Evolutionary conservation across 1,140 invertebrate species (phyloP).

Genomic region (Diuraphis noxia): DNA sequence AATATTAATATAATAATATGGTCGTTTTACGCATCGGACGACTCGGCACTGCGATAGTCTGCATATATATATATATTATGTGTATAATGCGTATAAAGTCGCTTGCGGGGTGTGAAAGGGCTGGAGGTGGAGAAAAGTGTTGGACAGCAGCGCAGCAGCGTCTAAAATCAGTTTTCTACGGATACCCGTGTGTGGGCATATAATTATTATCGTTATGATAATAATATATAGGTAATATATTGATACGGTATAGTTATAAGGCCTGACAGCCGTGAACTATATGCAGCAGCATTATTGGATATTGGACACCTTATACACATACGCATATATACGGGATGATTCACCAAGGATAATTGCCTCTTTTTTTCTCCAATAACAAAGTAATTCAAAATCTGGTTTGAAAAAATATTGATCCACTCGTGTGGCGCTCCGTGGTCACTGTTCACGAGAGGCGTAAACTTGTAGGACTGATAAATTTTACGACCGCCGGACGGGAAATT

Average conservation of each 20-base stretch:
- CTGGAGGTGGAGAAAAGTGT: neutral
- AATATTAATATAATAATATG: neutral
- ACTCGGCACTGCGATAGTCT: neutral
- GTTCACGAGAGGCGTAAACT: neutral
- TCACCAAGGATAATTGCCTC: neutral
- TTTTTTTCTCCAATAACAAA: neutral
- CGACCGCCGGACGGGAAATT: neutral
- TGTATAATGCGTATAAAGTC: neutral
- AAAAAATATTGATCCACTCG: neutral
- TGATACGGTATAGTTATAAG: neutral
- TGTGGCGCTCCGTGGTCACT: neutral
- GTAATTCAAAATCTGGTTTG: neutral
- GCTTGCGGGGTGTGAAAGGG: neutral
- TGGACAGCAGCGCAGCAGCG: neutral
- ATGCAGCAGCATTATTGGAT: neutral
- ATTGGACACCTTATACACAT: neutral
- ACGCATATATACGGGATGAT: neutral
- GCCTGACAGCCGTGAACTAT: neutral
- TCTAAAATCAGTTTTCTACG: conserved; percentile 28
- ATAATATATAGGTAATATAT: neutral
- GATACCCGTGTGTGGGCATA: neutral
- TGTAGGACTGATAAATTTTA: conserved; percentile 17
- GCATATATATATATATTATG: neutral
- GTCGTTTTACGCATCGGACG: neutral
- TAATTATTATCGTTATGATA: neutral